A percentile compares a stretch with the other conserved stretches of the same genome.
phyloP scores from a whole-genome alignment of 64 coral and sea anemone genomes.

The Montipora cactus region DNA sequence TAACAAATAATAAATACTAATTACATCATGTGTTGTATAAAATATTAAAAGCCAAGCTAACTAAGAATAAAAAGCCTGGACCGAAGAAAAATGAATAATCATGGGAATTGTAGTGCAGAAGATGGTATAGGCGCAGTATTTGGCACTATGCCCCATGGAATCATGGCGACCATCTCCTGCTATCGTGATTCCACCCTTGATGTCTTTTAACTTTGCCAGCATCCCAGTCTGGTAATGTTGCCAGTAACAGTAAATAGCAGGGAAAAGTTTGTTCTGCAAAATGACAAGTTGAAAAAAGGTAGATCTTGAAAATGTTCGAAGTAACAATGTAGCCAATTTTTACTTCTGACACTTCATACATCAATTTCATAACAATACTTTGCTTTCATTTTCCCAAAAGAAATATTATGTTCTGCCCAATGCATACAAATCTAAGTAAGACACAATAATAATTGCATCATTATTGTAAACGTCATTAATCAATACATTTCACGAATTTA shows the following conservation, averaged over 20 bases:
- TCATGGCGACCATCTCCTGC: slow-evolving; percentile 41
- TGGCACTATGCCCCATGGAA: slow-evolving; percentile 16
- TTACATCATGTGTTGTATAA: no score
- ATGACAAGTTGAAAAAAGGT: neutral
- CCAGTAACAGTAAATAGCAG: slow-evolving; percentile 3
- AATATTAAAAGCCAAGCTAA: no score
- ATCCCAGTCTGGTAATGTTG: neutral
- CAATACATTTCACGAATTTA: no score
- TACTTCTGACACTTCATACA: neutral
- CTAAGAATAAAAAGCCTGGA: neutral
- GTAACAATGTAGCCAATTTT: neutral
- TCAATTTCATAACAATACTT: neutral
- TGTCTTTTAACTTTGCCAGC: neutral
- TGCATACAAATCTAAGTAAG: no score
- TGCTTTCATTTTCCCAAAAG: no score
- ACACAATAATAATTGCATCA: no score
- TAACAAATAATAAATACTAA: no score
- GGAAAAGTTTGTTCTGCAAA: slow-evolving; percentile 12
- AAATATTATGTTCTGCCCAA: no score
- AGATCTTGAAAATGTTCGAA: neutral
- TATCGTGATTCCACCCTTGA: neutral
- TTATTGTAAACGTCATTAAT: no score
- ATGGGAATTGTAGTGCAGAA: slow-evolving; percentile 8
- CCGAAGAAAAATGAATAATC: slow-evolving; percentile 19
- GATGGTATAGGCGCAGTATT: slow-evolving; percentile 21